These are phyloP conservation scores for Pongo abelii DNA, from an alignment of 2,113 vertebrate species.

Conservation along the genomic window DNA sequence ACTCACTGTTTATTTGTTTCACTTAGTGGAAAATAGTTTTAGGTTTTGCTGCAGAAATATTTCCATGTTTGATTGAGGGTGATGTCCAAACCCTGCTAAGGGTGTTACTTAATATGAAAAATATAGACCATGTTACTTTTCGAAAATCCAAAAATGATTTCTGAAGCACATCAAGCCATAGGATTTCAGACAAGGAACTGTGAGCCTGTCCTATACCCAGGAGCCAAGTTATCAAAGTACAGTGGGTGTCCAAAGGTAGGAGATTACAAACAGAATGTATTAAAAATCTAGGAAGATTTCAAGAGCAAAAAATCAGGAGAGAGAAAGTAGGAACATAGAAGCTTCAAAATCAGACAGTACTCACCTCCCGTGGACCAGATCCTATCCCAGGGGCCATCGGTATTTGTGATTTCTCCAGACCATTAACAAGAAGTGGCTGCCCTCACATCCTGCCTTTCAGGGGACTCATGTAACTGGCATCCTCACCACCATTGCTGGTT, in stretches of 20 bases:
- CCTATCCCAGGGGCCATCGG: neutral
- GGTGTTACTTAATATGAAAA: neutral
- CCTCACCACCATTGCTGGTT: neutral
- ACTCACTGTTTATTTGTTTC: neutral
- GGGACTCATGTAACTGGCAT: no score
- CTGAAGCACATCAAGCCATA: neutral
- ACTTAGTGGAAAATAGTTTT: neutral
- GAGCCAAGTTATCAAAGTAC: neutral
- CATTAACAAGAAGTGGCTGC: neutral
- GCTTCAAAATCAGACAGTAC: neutral
- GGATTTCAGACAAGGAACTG: neutral
- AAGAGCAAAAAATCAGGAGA: neutral
- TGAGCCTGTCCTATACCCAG: neutral
- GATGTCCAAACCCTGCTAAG: neutral
- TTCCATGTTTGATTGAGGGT: neutral
- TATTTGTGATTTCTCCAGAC: neutral
- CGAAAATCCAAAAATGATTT: constrained; percentile 32
- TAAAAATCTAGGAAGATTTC: neutral
- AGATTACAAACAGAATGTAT: neutral
- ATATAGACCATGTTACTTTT: neutral
- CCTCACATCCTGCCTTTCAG: neutral
- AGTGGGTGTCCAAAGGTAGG: neutral
- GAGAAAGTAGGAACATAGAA: neutral
- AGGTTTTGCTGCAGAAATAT: neutral
- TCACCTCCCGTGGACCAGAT: neutral